Evolutionary conservation across 53 echinoderm and acorn worm genomes (phyloP), one percentile per base, ranked within the genome.

Genomic region (Astropecten irregularis): DNA sequence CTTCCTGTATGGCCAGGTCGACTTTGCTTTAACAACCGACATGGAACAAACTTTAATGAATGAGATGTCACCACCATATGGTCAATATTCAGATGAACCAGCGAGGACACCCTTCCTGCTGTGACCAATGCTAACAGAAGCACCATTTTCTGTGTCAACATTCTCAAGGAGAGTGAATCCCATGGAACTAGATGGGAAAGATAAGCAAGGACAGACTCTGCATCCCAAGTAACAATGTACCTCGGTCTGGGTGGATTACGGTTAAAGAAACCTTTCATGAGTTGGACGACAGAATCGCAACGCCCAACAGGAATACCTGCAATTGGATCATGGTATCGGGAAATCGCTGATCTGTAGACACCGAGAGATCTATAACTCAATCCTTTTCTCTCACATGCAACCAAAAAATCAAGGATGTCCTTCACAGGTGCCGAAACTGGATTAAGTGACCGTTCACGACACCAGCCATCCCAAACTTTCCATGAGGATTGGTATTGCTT

Each of bases 211-310:
- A 84, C 84, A 30, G 74, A 25, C 19, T 53, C 74, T 15, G 76
- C 89, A 15, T 89, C 84, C 89, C 84, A 89, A 57, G 84, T 76
- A 8, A 28, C 36, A 3, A 63, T 25, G 31, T 83, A 88, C 73
- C 35, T 74, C 9, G 88, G 83, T 30, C 60, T 79, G 49, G 89
- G 84, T 37, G 92, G 92, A 65, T 81, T 88, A 26, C 77, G 40
- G 66, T 88, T 82, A 40, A 85, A 85, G 34, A 88, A 59, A 40
- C 88, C 88, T 35, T 85, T 92, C 92, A 92, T 92, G 2, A 88
- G 81, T 36, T 67, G 49, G 14, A 67, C 28, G 14, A 92, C 71
- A 19, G 31, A 27, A 2, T 63, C 62, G 36, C 71, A 81, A 23
- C 69, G 65, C 21, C 85, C 83, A 40, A 77, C 72, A 0, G 68